phyloP scores from a whole-genome alignment of 1,140 invertebrate genomes.

The Heliconius nattereri region DNA sequence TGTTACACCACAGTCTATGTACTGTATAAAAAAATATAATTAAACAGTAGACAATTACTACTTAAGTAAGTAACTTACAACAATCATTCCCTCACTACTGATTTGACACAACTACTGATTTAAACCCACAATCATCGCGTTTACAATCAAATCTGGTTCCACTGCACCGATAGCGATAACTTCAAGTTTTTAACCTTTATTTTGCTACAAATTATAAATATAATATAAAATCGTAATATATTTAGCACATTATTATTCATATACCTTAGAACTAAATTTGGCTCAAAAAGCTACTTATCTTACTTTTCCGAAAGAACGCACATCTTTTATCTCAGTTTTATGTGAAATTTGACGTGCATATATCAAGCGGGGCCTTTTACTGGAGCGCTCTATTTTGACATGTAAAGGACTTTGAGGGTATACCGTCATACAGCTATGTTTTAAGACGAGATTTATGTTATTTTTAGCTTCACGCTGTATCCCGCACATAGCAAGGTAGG shows the following conservation, averaged over 20 bases:
- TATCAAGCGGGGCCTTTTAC: slow-evolving; percentile 39
- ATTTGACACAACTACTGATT: background rate
- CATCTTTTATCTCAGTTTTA: slow-evolving; percentile 41
- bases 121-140: background rate
- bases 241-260: slow-evolving; percentile 13
- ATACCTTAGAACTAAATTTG: slow-evolving; percentile 23
- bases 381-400: slow-evolving; percentile 32
- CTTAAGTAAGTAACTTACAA: too few species aligned
- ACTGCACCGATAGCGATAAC: too few species aligned
- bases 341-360: slow-evolving; percentile 46
- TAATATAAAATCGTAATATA: background rate
- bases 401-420: slow-evolving; percentile 21
- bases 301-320: slow-evolving; percentile 44
- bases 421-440: background rate
- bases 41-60: too few species aligned
- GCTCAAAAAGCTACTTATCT: slow-evolving; percentile 32
- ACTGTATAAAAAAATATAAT: too few species aligned
- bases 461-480: too few species aligned
- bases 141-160: background rate
- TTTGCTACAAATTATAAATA: background rate
- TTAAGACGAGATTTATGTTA: background rate
- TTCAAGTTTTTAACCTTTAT: too few species aligned
- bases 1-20: too few species aligned
- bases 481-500: too few species aligned
- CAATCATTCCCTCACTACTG: too few species aligned